Evolutionary conservation across 2,888 invertebrate genomes (phyloP), one percentile per base, ranked within the genome.

Genomic region (Cylloceria caligata): DNA sequence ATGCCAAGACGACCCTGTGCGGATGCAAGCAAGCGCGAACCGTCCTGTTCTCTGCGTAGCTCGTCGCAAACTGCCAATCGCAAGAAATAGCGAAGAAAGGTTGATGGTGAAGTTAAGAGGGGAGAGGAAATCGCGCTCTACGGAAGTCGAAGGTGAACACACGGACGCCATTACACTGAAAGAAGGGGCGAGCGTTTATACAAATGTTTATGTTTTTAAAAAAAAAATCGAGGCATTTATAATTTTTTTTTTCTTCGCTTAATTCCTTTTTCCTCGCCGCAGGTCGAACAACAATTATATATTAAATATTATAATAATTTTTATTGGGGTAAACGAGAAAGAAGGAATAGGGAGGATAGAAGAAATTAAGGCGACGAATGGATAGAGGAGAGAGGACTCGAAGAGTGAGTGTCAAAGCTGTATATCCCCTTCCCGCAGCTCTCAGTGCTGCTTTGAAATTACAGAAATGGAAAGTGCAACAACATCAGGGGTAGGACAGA

Each of bases 381-480:
- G 75, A 49, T 52, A 47, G 42, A 68, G 69, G 27, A 57, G 39
- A 13, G 9, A n/a, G 27, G 62, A 42, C 16, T 13, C 36, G 57
- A 34, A 16, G 7, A 62, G 6, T 9, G 73, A 77, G 71, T 67
- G 71, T 75, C 82, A 82, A 79, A 82, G 82, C 71, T 36, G 30
- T 27, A 34, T 45, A 30, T n/a, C n/a, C 30, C 30, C 71, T 49
- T 24, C 55, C 36, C 60, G 34, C 60, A 24, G 45, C 30, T 65
- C 21, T 65, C 60, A 24, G 34, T 19, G 62, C 6, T 39, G 75
- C 75, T 82, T 82, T 72, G 79, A 79, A 80, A 83, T 80, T 69
- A 80, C 76, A 82, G 85, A 82, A 85, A 90, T 88, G 88, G 88
- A 89, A 89, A 88, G 89, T 89, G 86, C 86, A 84, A 78, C 80